These are phyloP conservation scores for Cyrtodaria siliqua DNA, from an alignment of 2,888 invertebrate genomes.

Conservation along the genomic window DNA sequence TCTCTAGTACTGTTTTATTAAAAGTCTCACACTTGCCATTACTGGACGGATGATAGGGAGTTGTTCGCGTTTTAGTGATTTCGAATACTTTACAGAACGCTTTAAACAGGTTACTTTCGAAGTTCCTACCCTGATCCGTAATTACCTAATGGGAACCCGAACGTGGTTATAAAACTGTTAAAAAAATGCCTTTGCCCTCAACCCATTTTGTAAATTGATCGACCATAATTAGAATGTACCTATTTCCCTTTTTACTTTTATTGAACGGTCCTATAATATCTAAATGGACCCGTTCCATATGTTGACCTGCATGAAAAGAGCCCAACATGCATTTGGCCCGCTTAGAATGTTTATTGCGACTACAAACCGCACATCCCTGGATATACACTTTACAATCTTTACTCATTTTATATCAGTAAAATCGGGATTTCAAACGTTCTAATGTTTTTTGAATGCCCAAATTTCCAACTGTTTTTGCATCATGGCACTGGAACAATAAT, in stretches of 20 bases:
- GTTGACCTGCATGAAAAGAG: background rate
- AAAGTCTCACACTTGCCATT: conserved; percentile 28
- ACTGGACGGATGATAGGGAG: conserved; percentile 24
- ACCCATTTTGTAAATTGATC: conserved; percentile 53
- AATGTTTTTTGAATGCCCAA: conserved; percentile 1
- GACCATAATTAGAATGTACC: conserved; percentile 29
- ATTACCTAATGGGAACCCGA: conserved; percentile 51
- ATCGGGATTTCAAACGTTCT: conserved; percentile 3
- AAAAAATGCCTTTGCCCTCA: conserved; percentile 27
- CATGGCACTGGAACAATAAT: too few species aligned
- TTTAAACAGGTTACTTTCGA: conserved; percentile 27
- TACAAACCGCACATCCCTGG: background rate
- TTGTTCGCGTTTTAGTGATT: conserved; percentile 36
- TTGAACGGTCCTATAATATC: background rate
- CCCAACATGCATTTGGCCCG: background rate
- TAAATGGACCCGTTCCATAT: background rate
- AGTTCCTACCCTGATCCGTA: conserved; percentile 46
- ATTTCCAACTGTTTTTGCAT: background rate
- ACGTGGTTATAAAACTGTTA: conserved; percentile 25
- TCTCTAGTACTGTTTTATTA: conserved; percentile 1
- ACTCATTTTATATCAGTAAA: conserved; percentile 6
- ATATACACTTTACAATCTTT: background rate
- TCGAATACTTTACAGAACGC: conserved; percentile 30
- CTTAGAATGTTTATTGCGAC: background rate
- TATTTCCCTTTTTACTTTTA: conserved; percentile 8